Conservation (phyloP, 2,888 invertebrate genomes). For the Drosophila conformis region DNA sequence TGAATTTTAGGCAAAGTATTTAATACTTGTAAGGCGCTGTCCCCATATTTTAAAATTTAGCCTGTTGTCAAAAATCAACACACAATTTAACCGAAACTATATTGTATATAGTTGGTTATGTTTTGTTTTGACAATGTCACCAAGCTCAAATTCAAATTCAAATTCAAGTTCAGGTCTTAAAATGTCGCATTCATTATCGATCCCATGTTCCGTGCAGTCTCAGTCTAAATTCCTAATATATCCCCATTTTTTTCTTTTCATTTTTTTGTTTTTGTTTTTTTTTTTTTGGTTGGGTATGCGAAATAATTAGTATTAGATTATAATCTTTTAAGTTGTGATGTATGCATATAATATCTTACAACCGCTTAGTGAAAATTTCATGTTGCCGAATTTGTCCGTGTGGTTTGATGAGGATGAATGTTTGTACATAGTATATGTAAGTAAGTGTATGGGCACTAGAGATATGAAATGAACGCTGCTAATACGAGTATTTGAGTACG, state of each 20-base stretch:
- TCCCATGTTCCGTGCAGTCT: slow-evolving; percentile 12
- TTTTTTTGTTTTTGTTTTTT: no score
- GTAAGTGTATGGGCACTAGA: slow-evolving; percentile 54
- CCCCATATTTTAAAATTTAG: neutral
- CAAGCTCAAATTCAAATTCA: slow-evolving; percentile 3
- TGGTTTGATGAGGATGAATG: slow-evolving; percentile 49
- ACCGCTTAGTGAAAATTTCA: slow-evolving; percentile 38
- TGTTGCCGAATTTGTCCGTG: slow-evolving; percentile 37
- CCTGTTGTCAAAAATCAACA: neutral
- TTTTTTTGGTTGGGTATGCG: neutral
- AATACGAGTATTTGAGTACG: slow-evolving; percentile 45
- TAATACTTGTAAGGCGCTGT: slow-evolving; percentile 5
- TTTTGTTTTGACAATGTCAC: neutral
- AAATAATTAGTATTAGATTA: slow-evolving; percentile 16
- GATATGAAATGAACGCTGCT: slow-evolving; percentile 50
- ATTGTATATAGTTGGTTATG: neutral
- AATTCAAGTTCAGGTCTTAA: neutral
- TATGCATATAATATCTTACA: slow-evolving; percentile 41
- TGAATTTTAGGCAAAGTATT: neutral
- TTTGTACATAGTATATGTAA: slow-evolving; percentile 46
- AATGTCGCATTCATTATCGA: slow-evolving; percentile 3
- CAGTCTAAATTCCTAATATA: neutral
- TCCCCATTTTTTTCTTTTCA: neutral
- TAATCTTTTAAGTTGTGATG: slow-evolving; percentile 40
- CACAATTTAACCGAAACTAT: slow-evolving; percentile 1